These are phyloP conservation scores for Zaprionus inermis DNA, from an alignment of 1,140 invertebrate species.

Conservation along the genomic window DNA sequence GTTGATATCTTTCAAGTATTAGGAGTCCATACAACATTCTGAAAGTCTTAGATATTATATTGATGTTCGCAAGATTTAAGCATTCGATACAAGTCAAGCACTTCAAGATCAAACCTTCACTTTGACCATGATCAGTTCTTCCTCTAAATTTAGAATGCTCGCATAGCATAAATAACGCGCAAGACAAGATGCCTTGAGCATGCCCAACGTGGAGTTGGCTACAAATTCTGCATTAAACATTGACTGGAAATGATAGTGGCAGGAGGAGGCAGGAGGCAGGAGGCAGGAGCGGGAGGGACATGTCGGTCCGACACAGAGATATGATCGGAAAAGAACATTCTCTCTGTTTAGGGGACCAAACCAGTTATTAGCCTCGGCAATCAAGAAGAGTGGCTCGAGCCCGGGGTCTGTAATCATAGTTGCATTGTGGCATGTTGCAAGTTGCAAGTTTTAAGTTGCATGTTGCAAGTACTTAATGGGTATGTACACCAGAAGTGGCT, in stretches of 20 bases:
- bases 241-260: neutral
- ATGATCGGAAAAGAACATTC: constrained; percentile 32
- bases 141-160: neutral
- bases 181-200: neutral
- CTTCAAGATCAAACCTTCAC: neutral
- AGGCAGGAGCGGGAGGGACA: neutral
- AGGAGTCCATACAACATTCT: neutral
- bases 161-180: constrained; percentile 1
- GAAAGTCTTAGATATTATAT: neutral
- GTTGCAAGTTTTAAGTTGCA: constrained; percentile 4
- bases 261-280: no score
- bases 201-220: neutral
- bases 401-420: neutral
- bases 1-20: neutral
- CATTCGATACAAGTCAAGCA: no score
- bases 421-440: constrained; percentile 21
- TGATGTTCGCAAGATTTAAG: neutral
- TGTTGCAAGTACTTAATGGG: constrained; percentile 57
- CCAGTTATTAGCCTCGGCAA: constrained; percentile 52
- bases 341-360: neutral
- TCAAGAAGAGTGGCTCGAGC: constrained; percentile 18
- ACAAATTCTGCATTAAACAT: constrained; percentile 6
- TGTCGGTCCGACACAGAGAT: constrained; percentile 1
- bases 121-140: neutral
- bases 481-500: constrained; percentile 73